Base-by-base conservation (phyloP, 2,888 invertebrate species). In the Heliconius charithonia region DNA sequence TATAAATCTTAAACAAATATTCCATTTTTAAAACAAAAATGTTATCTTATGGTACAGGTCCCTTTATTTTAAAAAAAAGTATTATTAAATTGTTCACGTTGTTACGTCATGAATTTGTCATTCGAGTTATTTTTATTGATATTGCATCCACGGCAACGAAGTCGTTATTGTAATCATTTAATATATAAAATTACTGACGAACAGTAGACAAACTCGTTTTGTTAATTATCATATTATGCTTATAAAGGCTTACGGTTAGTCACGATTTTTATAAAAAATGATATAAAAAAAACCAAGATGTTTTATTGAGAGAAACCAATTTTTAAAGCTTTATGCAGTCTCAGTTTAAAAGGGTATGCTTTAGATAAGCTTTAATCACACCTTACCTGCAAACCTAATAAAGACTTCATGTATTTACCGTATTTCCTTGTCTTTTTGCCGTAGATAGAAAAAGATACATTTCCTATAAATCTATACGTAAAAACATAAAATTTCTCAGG, bases 171-270 rank as follows among this genome's bases (percentile, higher is more conserved):
- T 51, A 75, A 65, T 73, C 29, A 56, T 74, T 76, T 73, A 78
- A 79, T 76, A 74, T 71, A 75, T 72, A 77, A 76, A 59, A 32
- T 66, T 69, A 77, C 59, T 74, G 59, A 51, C n/a, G 71, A 72
- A 80, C 79, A 81, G 80, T 81, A 75, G 77, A 78, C 66, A 82
- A 81, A 82, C 82, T 75, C 76, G 81, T 81, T 82, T 67, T 74
- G 75, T 69, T 69, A 80, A 82, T 83, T 82, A 81, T 74, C 78
- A 82, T 81, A 83, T 22, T 74, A 75, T 79, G 69, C 56, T 65
- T 59, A 75, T 78, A 78, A 75, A 80, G 76, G 67, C 71, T 72
- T 76, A 75, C 83, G 76, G 80, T 82, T 83, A 80, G 81, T 80
- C 72, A 72, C 32, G 56, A 25, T 7, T 45, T 67, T 56, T 59